phyloP scores from a whole-genome alignment of 1,140 invertebrate genomes.

The Caenorhabditis latens region DNA sequence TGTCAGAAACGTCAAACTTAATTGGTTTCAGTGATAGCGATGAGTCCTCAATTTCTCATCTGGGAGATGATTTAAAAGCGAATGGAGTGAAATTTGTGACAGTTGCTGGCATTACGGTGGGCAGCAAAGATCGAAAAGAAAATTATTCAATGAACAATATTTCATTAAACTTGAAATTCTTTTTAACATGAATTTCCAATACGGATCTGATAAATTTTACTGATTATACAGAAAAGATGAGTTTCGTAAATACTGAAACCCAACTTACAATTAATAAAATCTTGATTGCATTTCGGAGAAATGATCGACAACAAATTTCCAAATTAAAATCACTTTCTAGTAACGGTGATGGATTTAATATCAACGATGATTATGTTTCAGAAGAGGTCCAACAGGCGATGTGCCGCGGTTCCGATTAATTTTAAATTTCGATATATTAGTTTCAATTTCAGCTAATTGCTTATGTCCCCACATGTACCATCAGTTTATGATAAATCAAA shows the following conservation, averaged over 20 bases:
- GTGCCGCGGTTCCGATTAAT: neutral
- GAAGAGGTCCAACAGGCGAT: neutral
- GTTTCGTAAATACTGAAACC: no score
- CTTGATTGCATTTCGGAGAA: neutral
- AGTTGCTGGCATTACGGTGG: neutral
- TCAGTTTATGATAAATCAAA: neutral
- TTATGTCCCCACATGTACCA: neutral
- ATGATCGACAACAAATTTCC: neutral
- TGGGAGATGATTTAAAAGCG: neutral
- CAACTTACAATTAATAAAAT: no score
- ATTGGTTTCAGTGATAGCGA: neutral
- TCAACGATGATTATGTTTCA: slow-evolving; percentile 9
- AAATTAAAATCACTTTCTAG: neutral
- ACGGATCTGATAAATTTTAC: no score
- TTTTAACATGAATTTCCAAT: neutral
- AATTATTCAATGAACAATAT: no score
- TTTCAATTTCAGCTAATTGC: neutral
- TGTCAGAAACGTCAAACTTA: neutral
- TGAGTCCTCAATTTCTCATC: neutral
- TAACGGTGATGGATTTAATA: neutral
- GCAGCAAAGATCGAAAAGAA: no score
- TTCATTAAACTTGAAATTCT: neutral
- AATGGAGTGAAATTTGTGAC: neutral
- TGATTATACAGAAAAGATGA: no score
- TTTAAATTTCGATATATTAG: neutral